Base-by-base conservation (phyloP, 2,797 vertebrate genomes). In the Brotogeris chrysoptera region DNA sequence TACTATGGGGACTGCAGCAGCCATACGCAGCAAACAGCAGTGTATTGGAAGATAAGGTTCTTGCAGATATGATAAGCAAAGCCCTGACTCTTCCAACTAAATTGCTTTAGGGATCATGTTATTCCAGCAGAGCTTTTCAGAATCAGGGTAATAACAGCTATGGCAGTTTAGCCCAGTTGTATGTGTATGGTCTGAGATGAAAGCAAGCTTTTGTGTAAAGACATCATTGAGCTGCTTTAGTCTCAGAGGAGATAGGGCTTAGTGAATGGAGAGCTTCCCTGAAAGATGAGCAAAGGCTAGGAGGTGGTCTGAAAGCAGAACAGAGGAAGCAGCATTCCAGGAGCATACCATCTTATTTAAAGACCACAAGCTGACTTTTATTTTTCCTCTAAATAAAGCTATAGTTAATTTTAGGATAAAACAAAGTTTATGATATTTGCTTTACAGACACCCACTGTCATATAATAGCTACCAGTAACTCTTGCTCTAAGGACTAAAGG, bases 1-100 rank as follows among this genome's bases (percentile, higher is more conserved):
- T 49, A 5, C 24, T n/a, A 1, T 4, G 12, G 36, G 11, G 6
- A 47, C 19, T 18, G 23, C 2, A 0, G 34, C 46, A 82, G 46
- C 39, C 4, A 0, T 17, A 46, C 10, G 39, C 32, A 44, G 53
- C 36, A 73, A 27, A 24, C 76, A 77, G 52, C 28, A 17, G 11
- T 9, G 13, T 28, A 3, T 10, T 63, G 71, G 66, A 52, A 82
- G 30, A 43, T 27, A 47, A 61, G 8, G 49, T 23, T 32, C 8
- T 32, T 80, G 14, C 27, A 70, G 30, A 32, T 57, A 23, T 16
- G 38, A 71, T 49, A 80, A 80, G 84, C 3, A 1, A 77, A 84
- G 28, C 9, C 25, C n/a, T 18, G 19, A 80, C 8, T 46, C 41
- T 34, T 76, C 63, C 69, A 49, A 28, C 23, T 55, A 72, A 72